Percentiles rank a stretch among this genome's conserved stretches.
phyloP scores from a whole-genome alignment of 2,113 vertebrate genomes.

The Chionodraco myersi region DNA sequence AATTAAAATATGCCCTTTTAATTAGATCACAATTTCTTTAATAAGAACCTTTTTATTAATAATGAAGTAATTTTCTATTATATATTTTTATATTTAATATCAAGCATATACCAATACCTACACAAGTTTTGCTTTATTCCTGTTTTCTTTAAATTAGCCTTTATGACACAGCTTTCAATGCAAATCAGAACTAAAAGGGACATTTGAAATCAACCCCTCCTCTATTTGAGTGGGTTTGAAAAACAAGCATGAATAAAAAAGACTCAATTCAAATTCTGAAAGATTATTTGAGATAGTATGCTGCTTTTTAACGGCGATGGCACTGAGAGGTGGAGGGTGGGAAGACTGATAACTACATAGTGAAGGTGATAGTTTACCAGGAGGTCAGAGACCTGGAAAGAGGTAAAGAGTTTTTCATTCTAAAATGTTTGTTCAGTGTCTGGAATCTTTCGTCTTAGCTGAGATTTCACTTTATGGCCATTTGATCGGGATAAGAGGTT shows the following conservation, averaged over 20 bases:
- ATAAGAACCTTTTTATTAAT: too few relatives aligned
- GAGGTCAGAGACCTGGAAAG: conserved; percentile 2
- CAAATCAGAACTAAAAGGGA: conserved; percentile 1
- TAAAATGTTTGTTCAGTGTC: not conserved
- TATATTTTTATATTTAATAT: too few relatives aligned
- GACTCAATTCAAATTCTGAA: conserved; percentile 32
- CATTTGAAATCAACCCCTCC: conserved; percentile 32
- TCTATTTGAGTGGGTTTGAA: conserved; percentile 31
- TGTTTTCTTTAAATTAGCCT: not conserved
- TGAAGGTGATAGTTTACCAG: conserved; percentile 7
- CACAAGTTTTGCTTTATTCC: not conserved
- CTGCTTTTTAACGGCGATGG: conserved; percentile 4
- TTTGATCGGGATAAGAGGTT: not conserved
- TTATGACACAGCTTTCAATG: conserved; percentile 5
- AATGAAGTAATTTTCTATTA: too few relatives aligned
- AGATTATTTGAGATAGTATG: conserved; percentile 41
- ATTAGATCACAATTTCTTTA: too few relatives aligned
- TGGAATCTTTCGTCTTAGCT: not conserved
- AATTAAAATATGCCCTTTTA: too few relatives aligned
- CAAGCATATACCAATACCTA: too few relatives aligned
- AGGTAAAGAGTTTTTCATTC: not conserved
- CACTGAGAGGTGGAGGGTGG: not conserved
- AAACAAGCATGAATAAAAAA: conserved; percentile 42
- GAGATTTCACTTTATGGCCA: not conserved
- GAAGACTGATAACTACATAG: not conserved